These are phyloP conservation scores for Nemopilema nomurai DNA, from an alignment of 30 jellyfish, hydroid and myxozoan genomes.

Conservation along the genomic window DNA sequence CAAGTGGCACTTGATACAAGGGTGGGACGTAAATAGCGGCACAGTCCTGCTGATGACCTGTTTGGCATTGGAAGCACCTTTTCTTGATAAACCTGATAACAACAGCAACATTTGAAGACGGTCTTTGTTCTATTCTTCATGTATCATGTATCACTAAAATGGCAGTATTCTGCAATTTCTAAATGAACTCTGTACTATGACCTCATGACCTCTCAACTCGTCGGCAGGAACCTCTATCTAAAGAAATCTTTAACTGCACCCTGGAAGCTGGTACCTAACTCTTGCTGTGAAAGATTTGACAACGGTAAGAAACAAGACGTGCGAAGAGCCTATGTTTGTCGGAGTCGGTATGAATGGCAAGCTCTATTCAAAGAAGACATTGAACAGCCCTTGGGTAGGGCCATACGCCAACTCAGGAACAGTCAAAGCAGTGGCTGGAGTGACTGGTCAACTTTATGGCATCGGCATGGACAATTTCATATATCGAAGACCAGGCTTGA, in stretches of 20 bases:
- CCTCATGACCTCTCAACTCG: too few relatives aligned
- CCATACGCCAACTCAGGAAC: conserved; percentile 31
- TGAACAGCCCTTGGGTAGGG: conserved; percentile 11
- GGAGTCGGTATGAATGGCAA: conserved; percentile 34
- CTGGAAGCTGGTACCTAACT: conserved; percentile 17
- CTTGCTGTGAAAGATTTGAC: conserved; percentile 50
- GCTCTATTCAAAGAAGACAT: conserved; percentile 4
- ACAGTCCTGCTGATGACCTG: too few relatives aligned
- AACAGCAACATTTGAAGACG: too few relatives aligned
- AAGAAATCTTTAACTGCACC: not conserved
- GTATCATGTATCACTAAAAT: too few relatives aligned
- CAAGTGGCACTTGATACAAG: too few relatives aligned
- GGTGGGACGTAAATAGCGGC: too few relatives aligned
- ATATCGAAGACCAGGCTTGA: conserved; percentile 1
- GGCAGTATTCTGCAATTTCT: too few relatives aligned
- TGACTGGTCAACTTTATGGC: conserved; percentile 20
- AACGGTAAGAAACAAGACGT: not conserved
- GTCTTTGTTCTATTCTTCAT: too few relatives aligned
- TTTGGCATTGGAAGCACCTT: too few relatives aligned
- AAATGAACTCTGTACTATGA: too few relatives aligned
- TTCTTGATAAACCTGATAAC: too few relatives aligned
- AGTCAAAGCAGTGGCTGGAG: conserved; percentile 45
- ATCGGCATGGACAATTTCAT: conserved; percentile 9
- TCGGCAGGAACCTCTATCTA: conserved; percentile 6
- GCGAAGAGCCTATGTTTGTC: not conserved